Evolutionary conservation across 2,888 invertebrate genomes (phyloP).

Genomic region (Caenorhabditis parvicauda): DNA sequence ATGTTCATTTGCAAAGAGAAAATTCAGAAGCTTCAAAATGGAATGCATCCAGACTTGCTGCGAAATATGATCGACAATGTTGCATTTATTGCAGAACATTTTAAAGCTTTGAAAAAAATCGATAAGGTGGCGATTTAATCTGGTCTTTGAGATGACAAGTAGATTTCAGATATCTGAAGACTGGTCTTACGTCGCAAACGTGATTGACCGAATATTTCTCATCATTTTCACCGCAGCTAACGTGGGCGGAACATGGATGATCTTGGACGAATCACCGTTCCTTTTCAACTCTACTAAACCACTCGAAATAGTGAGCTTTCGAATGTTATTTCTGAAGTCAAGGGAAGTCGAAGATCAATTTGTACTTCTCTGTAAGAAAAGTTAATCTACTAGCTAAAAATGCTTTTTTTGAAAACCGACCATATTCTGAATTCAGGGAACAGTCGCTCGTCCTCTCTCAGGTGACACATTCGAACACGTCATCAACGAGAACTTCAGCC

Average conservation of each 20-base stretch:
- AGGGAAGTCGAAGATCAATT: background rate
- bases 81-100: constrained; percentile 60
- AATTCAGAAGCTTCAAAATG: constrained; percentile 15
- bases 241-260: constrained; percentile 49
- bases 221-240: constrained; percentile 55
- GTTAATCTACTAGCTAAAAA: background rate
- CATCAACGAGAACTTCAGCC: constrained; percentile 42
- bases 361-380: background rate
- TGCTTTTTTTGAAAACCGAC: background rate
- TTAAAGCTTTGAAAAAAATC: constrained; percentile 53
- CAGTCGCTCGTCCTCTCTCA: constrained; percentile 26
- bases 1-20: no score
- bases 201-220: constrained; percentile 57
- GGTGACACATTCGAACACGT: constrained; percentile 45
- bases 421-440: constrained; percentile 14
- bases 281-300: constrained; percentile 50
- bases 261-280: constrained; percentile 51
- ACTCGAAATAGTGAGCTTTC: constrained; percentile 30
- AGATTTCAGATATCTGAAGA: constrained; percentile 56
- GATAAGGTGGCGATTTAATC: constrained; percentile 46
- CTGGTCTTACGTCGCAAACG: constrained; percentile 62
- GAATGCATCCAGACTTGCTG: constrained; percentile 61
- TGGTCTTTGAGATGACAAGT: no score
- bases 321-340: background rate
- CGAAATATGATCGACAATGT: constrained; percentile 62